Conservation (phyloP, 2,797 vertebrate species). For the Tinamus major region DNA sequence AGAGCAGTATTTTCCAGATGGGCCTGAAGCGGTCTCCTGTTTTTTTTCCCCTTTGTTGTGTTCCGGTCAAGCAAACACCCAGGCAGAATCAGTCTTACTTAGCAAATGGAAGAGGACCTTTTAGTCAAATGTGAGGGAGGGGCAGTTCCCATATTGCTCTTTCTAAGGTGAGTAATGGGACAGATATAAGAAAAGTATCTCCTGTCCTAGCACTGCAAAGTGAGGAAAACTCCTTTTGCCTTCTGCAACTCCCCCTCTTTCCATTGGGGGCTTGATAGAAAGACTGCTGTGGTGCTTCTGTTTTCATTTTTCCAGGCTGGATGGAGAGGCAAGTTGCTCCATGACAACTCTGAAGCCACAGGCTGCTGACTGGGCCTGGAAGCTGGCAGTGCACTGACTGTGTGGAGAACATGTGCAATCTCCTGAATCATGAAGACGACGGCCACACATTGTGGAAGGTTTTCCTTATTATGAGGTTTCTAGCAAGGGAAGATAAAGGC, state of each 20-base stretch:
- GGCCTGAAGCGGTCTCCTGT: neutral
- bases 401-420: neutral
- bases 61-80: neutral
- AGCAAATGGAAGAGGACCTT: neutral
- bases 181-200: neutral
- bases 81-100: neutral
- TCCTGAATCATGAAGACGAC: neutral
- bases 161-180: neutral
- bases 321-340: neutral
- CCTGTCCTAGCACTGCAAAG: neutral
- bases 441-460: neutral
- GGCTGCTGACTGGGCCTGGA: neutral
- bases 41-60: neutral
- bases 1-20: neutral
- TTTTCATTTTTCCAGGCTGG: neutral
- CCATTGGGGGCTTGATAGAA: neutral
- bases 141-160: neutral
- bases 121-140: neutral
- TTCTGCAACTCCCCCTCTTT: neutral
- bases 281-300: neutral
- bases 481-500: neutral
- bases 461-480: neutral
- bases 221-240: neutral
- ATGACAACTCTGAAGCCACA: neutral
- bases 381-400: neutral